Percentiles rank a stretch among this genome's conserved stretches.
Conservation (phyloP, 2,797 vertebrate species). For the Aldrovandia affinis region DNA sequence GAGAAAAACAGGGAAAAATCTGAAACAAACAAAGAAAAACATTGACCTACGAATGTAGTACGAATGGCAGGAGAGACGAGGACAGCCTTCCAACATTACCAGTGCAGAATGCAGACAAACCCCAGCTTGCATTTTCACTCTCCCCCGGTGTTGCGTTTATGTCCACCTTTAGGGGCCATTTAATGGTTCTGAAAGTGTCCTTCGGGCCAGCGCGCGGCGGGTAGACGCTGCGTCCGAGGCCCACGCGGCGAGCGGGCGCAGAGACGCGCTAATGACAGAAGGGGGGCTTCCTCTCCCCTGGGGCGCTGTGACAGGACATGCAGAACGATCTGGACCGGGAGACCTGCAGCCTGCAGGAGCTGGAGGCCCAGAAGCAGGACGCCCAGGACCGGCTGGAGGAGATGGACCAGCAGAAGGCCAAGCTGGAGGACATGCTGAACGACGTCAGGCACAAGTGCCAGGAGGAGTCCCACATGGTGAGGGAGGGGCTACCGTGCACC, state of each 20-base stretch:
- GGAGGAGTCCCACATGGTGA: constrained; percentile 95
- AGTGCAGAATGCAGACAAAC: neutral
- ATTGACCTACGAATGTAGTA: too few species aligned
- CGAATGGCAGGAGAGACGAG: neutral
- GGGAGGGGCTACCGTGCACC: constrained; percentile 36
- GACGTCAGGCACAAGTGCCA: constrained; percentile 93
- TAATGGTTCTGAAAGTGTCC: neutral
- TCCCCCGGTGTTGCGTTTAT: too few species aligned
- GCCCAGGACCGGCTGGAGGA: constrained; percentile 94
- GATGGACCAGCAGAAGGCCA: constrained; percentile 97
- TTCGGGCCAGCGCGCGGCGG: too few species aligned
- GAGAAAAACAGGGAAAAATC: too few species aligned
- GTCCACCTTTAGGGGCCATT: neutral
- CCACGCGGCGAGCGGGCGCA: too few species aligned
- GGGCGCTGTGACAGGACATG: constrained; percentile 78
- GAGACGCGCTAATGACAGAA: too few species aligned
- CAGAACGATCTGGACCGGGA: constrained; percentile 94
- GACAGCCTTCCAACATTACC: neutral
- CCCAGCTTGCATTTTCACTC: too few species aligned
- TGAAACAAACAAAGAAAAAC: too few species aligned
- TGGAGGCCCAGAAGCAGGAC: constrained; percentile 95
- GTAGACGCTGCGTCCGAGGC: too few species aligned
- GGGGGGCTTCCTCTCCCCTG: neutral
- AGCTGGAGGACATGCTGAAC: constrained; percentile 92
- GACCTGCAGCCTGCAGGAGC: constrained; percentile 86